Conservation (phyloP, 2,797 vertebrate genomes). For the Botia almorhae region DNA sequence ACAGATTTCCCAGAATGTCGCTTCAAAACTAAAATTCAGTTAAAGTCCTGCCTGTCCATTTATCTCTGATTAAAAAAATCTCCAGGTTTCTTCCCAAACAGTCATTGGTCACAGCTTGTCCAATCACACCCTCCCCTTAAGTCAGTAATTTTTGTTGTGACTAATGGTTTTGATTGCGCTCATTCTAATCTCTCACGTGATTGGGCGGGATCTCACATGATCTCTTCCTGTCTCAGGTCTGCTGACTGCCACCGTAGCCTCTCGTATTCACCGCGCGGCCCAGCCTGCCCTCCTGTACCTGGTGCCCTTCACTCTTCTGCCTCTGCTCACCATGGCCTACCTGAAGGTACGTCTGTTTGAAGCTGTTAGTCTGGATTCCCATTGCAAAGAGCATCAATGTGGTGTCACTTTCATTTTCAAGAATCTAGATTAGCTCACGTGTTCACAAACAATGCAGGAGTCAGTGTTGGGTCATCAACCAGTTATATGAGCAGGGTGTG, state of each 20-base stretch:
- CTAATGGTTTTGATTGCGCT: neutral
- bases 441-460: neutral
- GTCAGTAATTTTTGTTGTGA: neutral
- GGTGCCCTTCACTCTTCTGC: conserved; percentile 99
- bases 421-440: neutral
- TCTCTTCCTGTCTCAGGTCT: conserved; percentile 80
- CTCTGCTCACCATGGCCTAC: conserved; percentile 99
- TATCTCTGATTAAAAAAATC: too few relatives aligned
- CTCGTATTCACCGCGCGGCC: conserved; percentile 96
- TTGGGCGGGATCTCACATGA: too few relatives aligned
- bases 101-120: conserved; percentile 3
- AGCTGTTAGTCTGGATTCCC: neutral
- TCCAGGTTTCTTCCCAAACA: neutral
- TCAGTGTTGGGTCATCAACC: neutral
- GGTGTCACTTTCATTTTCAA: neutral
- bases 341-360: conserved; percentile 85
- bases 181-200: neutral
- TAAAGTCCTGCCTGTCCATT: too few relatives aligned
- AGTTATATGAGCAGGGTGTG: conserved; percentile 29
- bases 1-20: too few relatives aligned
- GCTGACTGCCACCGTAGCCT: conserved; percentile 97
- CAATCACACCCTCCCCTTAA: neutral
- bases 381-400: neutral
- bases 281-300: conserved; percentile 98
- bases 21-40: too few relatives aligned